phyloP scores from a whole-genome alignment of 92 coral and sea anemone species.

The Actinernus sp. region DNA sequence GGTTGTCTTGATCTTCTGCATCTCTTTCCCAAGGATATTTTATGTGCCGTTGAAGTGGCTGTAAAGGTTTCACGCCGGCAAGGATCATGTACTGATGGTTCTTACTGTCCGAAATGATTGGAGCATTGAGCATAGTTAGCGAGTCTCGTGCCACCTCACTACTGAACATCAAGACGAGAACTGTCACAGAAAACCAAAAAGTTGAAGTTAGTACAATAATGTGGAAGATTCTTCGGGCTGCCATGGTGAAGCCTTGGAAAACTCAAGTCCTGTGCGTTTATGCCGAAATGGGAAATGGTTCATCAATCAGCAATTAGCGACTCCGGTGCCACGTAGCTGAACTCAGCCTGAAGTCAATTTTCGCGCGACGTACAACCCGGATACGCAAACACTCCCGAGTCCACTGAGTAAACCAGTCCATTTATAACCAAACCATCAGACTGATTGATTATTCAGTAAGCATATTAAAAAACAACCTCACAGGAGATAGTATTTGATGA shows the following conservation, averaged over 20 bases:
- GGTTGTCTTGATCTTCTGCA: slow-evolving; percentile 5
- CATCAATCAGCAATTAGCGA: neutral
- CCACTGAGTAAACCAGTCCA: no score
- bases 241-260: slow-evolving; percentile 48
- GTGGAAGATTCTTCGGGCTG: slow-evolving; percentile 76
- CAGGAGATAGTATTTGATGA: no score
- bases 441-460: no score
- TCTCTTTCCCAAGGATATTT: slow-evolving; percentile 96
- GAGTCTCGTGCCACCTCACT: slow-evolving; percentile 94
- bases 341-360: neutral
- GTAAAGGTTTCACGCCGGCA: slow-evolving; percentile 91
- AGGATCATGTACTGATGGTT: slow-evolving; percentile 90
- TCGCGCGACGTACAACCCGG: slow-evolving; percentile 1
- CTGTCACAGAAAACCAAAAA: slow-evolving; percentile 98
- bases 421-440: no score
- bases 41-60: slow-evolving; percentile 86
- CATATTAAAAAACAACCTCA: no score
- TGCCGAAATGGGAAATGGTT: neutral
- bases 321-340: slow-evolving; percentile 31
- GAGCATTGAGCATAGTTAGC: slow-evolving; percentile 93
- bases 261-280: neutral
- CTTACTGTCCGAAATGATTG: slow-evolving; percentile 66
- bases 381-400: neutral
- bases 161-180: slow-evolving; percentile 88
- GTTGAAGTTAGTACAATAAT: slow-evolving; percentile 86